Percentiles rank a stretch among this genome's conserved stretches.
Evolutionary conservation across 2,113 vertebrate genomes (phyloP).

Genomic region (Platichthys flesus): DNA sequence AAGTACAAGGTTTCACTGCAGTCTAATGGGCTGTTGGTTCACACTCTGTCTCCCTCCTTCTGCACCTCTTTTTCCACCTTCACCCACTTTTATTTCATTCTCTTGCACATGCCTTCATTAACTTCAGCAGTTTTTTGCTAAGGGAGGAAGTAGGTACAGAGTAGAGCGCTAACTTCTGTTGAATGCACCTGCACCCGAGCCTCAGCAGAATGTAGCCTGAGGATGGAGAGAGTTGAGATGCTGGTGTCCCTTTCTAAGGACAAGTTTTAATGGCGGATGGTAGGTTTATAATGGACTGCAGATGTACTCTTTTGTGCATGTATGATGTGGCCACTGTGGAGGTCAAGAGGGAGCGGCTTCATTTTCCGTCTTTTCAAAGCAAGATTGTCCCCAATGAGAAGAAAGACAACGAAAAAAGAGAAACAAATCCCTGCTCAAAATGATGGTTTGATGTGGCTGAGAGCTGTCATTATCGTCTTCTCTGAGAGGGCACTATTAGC

Average conservation of each 20-base stretch:
- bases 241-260: not conserved
- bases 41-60: too few relatives aligned
- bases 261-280: not conserved
- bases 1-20: too few relatives aligned
- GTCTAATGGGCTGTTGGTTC: too few relatives aligned
- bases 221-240: not conserved
- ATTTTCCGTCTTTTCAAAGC: slow-evolving; percentile 21
- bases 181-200: too few relatives aligned
- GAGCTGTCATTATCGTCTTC: slow-evolving; percentile 55
- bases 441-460: slow-evolving; percentile 30
- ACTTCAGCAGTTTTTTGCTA: too few relatives aligned
- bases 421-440: slow-evolving; percentile 10
- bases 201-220: too few relatives aligned
- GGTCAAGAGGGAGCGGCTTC: slow-evolving; percentile 8
- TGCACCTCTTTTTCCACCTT: not conserved
- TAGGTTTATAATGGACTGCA: slow-evolving; percentile 43
- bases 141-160: too few relatives aligned
- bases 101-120: not conserved
- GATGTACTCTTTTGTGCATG: slow-evolving; percentile 16
- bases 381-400: slow-evolving; percentile 29
- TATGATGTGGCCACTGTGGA: slow-evolving; percentile 8
- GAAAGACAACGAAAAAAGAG: not conserved
- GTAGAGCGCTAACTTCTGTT: too few relatives aligned
- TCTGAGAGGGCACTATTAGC: slow-evolving; percentile 51
- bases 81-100: not conserved